Base-by-base conservation (phyloP, 1,140 invertebrate species). In the Achroia grisella region DNA sequence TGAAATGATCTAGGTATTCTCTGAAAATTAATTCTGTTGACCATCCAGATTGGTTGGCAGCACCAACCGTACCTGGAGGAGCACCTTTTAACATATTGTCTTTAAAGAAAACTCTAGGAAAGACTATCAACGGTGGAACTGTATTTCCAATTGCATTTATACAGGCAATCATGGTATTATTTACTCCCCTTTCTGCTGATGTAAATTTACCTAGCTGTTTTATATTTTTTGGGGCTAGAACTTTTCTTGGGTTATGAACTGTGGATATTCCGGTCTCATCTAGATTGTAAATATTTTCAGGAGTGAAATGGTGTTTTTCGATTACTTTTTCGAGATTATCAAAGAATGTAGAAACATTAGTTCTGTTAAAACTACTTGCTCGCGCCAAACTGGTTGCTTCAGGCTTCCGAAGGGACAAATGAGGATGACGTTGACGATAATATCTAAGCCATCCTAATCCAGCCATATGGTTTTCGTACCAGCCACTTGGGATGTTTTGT, bases 1-100 rank as follows among this genome's bases (percentile, higher is more conserved):
- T 45, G 56, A 87, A 86, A 59, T 87, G 71, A 35, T 77, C 8
- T 6, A 81, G 47, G 43, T 52, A 77, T 35, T 49, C 43, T 0
- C 69, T 31, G 41, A 82, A 80, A 28, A 30, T 48, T 44, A 15
- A 4, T 32, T 36, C 12, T 49, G 48, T 60, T 52, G 52, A 52
- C 45, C 57, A 53, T 8, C 50, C 42, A 29, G 47, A 46, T 11
- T 33, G 34, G 54, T 50, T 15, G 32, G 46, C 27, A 44, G 36
- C 8, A 1, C 50, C 50, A 23, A 33, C 27, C 32, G 31, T 32
- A 0, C 44, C 39, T 14, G 27, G 4, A 8, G 50, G 50, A 1
- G 30, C 44, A 46, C 46, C 36, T 15, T 36, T 2, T 12, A 61
- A 31, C 35, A 61, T 46, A 31, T 45, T 39, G 8, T 29, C 1